These are phyloP conservation scores for Daktulosphaira vitifoliae DNA, from an alignment of 1,140 invertebrate species.

Conservation along the genomic window DNA sequence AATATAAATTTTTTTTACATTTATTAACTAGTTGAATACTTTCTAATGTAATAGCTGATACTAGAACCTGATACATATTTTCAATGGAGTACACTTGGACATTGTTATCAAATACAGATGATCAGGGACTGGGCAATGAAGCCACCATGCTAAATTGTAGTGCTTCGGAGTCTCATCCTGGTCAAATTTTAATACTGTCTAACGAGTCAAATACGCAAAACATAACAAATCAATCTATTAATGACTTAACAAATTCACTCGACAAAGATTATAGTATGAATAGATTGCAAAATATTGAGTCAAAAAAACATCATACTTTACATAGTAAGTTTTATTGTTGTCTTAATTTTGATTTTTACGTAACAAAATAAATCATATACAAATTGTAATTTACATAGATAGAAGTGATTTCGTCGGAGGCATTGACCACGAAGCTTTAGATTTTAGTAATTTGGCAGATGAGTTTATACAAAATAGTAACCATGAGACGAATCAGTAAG, in stretches of 20 bases:
- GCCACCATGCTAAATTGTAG: slow-evolving; percentile 22
- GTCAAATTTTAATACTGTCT: slow-evolving; percentile 22
- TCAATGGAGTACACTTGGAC: slow-evolving; percentile 30
- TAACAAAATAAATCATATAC: too few species aligned
- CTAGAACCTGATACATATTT: too few species aligned
- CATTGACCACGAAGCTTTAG: slow-evolving; percentile 70
- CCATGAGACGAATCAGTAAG: slow-evolving; percentile 45
- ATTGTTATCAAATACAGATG: slow-evolving; percentile 10
- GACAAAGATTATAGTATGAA: slow-evolving; percentile 2
- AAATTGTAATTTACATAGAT: slow-evolving; percentile 44
- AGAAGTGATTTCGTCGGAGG: slow-evolving; percentile 65
- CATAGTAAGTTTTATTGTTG: slow-evolving; percentile 9
- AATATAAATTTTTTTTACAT: too few species aligned
- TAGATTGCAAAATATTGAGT: background rate
- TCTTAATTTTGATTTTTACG: too few species aligned
- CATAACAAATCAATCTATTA: background rate
- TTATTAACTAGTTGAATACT: too few species aligned
- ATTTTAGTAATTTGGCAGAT: slow-evolving; percentile 63
- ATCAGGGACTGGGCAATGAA: slow-evolving; percentile 11
- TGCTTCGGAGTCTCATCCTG: background rate
- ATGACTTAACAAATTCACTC: slow-evolving; percentile 3
- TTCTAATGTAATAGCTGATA: too few species aligned
- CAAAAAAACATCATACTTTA: slow-evolving; percentile 11
- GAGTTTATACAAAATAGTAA: slow-evolving; percentile 67
- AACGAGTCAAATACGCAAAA: slow-evolving; percentile 9